Evolutionary conservation across 2,797 vertebrate species (phyloP).

Genomic region (Lithobates sylvaticus): DNA sequence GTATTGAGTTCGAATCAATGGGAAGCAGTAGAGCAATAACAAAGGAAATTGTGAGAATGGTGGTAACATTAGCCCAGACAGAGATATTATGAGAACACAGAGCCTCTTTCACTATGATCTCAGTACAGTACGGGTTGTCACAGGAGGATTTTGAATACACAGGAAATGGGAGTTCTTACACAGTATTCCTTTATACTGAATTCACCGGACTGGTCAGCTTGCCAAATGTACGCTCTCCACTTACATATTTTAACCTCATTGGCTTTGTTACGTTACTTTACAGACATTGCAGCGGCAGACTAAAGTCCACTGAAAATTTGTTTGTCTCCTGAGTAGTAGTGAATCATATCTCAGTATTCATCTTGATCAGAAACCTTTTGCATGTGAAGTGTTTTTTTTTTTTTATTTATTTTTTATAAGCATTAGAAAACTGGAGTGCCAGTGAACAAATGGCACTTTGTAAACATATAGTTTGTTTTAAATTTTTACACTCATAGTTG

Average conservation of each 20-base stretch:
- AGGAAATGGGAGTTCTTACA: not conserved
- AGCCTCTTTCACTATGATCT: not conserved
- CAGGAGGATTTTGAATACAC: slow-evolving; percentile 1
- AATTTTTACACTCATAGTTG: no score
- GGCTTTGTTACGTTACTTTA: not conserved
- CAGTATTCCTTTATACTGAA: slow-evolving; percentile 21
- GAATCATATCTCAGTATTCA: no score
- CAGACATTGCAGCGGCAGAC: not conserved
- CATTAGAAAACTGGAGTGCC: no score
- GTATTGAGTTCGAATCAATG: not conserved
- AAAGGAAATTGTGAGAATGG: not conserved
- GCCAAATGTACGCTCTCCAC: slow-evolving; percentile 17
- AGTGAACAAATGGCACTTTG: no score
- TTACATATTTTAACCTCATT: slow-evolving; percentile 2
- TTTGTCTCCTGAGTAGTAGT: not conserved
- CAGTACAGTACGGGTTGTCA: not conserved
- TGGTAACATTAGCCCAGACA: not conserved
- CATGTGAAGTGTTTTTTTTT: no score
- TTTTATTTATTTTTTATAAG: no score
- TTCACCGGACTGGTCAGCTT: not conserved
- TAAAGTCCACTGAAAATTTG: not conserved
- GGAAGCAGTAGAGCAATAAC: not conserved
- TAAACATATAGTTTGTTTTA: no score
- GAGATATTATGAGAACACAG: slow-evolving; percentile 8
- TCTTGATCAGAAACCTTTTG: no score